Percentiles rank a stretch among this genome's conserved stretches.
Evolutionary conservation across 1,140 invertebrate genomes (phyloP).

Genomic region (Oryctes rhinoceros): DNA sequence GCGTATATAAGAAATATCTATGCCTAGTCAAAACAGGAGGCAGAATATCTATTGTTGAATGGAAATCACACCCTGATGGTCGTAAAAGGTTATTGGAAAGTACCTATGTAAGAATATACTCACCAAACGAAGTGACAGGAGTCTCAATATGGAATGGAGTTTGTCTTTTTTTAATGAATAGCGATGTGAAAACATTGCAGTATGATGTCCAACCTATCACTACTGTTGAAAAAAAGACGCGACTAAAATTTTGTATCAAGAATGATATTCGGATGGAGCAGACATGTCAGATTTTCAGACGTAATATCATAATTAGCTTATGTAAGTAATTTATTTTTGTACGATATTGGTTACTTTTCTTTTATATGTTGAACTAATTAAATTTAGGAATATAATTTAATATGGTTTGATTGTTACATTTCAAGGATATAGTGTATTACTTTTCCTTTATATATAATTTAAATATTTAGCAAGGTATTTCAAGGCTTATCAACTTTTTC

Average conservation of each 20-base stretch:
- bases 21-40: conserved; percentile 57
- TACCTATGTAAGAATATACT: conserved; percentile 57
- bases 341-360: too few relatives aligned
- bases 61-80: conserved; percentile 45
- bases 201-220: conserved; percentile 52
- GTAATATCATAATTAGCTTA: conserved; percentile 56
- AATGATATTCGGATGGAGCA: conserved; percentile 45
- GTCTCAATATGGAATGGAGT: conserved; percentile 56
- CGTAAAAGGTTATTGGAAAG: conserved; percentile 52
- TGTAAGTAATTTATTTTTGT: conserved; percentile 48
- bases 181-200: conserved; percentile 52
- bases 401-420: too few relatives aligned
- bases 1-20: conserved; percentile 55
- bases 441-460: too few relatives aligned
- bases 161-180: conserved; percentile 56
- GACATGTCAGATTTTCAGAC: conserved; percentile 51
- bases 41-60: conserved; percentile 52
- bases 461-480: too few relatives aligned
- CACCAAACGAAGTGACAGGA: conserved; percentile 54
- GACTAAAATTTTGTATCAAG: conserved; percentile 49
- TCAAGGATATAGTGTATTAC: too few relatives aligned
- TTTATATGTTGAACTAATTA: too few relatives aligned
- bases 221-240: conserved; percentile 47
- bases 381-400: too few relatives aligned
- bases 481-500: too few relatives aligned